Conservation (phyloP, 2,888 invertebrate species). For the Drosophila fungiperda region DNA sequence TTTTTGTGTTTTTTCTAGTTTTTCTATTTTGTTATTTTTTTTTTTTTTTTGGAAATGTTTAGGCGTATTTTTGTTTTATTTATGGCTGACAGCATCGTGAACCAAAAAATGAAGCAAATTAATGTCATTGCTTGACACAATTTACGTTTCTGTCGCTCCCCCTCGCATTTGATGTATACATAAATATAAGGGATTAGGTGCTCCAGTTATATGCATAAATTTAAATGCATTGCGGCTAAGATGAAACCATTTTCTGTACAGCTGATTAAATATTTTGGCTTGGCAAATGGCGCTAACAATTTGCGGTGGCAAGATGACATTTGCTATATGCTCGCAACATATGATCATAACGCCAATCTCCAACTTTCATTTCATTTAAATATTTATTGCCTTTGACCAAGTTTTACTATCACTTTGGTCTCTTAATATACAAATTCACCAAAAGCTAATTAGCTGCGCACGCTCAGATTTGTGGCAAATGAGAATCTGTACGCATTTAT, state of each 20-base stretch:
- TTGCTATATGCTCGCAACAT: slow-evolving; percentile 2
- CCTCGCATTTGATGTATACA: neutral
- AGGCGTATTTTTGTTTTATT: slow-evolving; percentile 65
- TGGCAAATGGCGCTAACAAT: slow-evolving; percentile 51
- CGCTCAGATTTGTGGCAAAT: slow-evolving; percentile 6
- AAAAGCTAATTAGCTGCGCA: slow-evolving; percentile 35
- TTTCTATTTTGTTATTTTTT: slow-evolving; percentile 16
- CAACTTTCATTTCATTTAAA: slow-evolving; percentile 10
- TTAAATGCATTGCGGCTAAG: slow-evolving; percentile 55
- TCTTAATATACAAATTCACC: slow-evolving; percentile 37
- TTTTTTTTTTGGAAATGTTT: slow-evolving; percentile 63
- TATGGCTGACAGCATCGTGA: slow-evolving; percentile 63
- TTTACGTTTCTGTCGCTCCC: slow-evolving; percentile 23
- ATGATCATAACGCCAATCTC: neutral
- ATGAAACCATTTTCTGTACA: slow-evolving; percentile 45
- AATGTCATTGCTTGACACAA: slow-evolving; percentile 69
- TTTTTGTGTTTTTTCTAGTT: slow-evolving; percentile 16
- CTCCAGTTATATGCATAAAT: slow-evolving; percentile 60
- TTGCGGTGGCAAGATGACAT: slow-evolving; percentile 29
- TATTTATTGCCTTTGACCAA: slow-evolving; percentile 18
- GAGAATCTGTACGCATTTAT: neutral
- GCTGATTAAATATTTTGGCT: slow-evolving; percentile 57
- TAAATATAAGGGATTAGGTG: slow-evolving; percentile 14
- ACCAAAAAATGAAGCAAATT: slow-evolving; percentile 48
- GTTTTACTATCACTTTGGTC: slow-evolving; percentile 22